These are phyloP conservation scores for cattle (Bos taurus) DNA, from an alignment of 2,113 vertebrate genomes.

Conservation along the genomic window ARS-UCD2.0 NC_037335.1:65363001-65363500, in stretches of 20 bases:
- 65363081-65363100: rapidly evolving
- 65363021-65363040: background rate
- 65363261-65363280: rapidly evolving
- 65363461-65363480: background rate
- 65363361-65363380: background rate
- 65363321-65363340: too few species aligned
- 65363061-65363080: background rate
- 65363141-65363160: too few species aligned
- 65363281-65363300: too few species aligned
- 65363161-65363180: too few species aligned
- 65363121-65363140: too few species aligned
- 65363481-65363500: background rate
- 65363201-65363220: too few species aligned
- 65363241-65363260: too few species aligned
- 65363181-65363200: too few species aligned
- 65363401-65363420: background rate
- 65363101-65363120: too few species aligned
- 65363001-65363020: background rate
- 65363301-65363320: too few species aligned
- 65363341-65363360: too few species aligned
- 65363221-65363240: too few species aligned
- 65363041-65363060: background rate
- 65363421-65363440: background rate
- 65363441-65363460: background rate
- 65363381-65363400: background rate